Evolutionary conservation across 2,888 invertebrate genomes (phyloP), one percentile per base, ranked within the genome.

Genomic region (Chrysopilus asiliformis): DNA sequence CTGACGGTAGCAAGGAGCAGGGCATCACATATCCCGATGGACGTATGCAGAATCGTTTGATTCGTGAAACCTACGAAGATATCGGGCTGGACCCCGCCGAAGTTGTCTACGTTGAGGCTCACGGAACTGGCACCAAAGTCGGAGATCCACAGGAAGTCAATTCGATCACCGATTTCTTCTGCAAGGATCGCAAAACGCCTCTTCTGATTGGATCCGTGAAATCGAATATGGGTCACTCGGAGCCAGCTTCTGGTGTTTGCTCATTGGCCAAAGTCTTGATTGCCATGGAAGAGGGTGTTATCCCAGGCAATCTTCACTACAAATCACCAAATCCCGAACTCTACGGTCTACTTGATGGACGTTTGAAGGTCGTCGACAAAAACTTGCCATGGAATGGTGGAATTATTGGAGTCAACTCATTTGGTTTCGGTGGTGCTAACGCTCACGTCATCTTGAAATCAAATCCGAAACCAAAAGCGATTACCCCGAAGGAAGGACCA

Each of bases 71-170:
- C 1, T 97, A 95, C 65, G 68, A 67, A 6, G 90, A 91, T 64
- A 76, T 76, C 25, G 75, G 78, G 2, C 61, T 98, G 35, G 76
- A 82, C 49, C 95, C 97, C 4, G 60, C 67, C 33, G 79, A 84
- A 37, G 85, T 98, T 0, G 68, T 67, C 3, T 98, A 95, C 61
- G 82, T 98, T 2, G 98, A 98, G 65, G 93, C 95, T 34, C 98
- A 98, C 64, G 97, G 97, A 37, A 98, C 97, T 14, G 98, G 97
- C 40, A 98, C 97, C 8, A 94, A 94, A 70, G 83, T 81, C 27
- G 94, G 97, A n/a, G 98, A 98, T 67, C 95, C 95, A 2, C 89
- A 95, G 58, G 98, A 98, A 67, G 79, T 93, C 3, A 93, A 94
- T 60, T 83, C 93, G 1, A 90, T 98, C 47, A 82, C 85, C 0